These are phyloP conservation scores for Mus caroli DNA, from an alignment of 2,797 vertebrate species.

Conservation along the genomic window DNA sequence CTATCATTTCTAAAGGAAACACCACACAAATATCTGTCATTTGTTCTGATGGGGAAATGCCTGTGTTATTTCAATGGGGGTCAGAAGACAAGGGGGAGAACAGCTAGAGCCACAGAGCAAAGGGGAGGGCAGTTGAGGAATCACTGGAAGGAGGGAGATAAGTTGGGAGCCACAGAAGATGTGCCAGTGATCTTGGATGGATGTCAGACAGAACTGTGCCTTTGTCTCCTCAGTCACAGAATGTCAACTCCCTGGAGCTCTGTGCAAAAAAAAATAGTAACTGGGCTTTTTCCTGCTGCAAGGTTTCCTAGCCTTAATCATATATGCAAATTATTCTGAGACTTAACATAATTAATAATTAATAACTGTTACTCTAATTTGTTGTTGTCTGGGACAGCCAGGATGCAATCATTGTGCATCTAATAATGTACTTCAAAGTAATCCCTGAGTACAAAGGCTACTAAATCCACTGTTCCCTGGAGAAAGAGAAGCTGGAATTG, in stretches of 20 bases:
- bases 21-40: not conserved
- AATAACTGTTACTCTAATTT: not conserved
- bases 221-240: not conserved
- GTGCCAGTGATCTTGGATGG: not conserved
- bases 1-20: not conserved
- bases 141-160: not conserved
- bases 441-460: not conserved
- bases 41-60: not conserved
- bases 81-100: rapidly evolving
- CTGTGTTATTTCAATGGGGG: not conserved
- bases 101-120: not conserved
- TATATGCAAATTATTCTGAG: not conserved
- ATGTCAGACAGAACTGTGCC: not conserved
- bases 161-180: not conserved
- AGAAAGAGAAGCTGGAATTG: not conserved
- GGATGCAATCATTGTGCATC: not conserved
- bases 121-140: not conserved
- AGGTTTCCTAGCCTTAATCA: not conserved
- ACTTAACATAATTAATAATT: not conserved
- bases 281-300: not conserved
- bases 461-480: not conserved
- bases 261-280: not conserved
- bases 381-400: not conserved
- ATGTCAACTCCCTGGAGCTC: not conserved
- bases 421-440: slow-evolving; percentile 3